These are phyloP conservation scores for Danio kyathit DNA, from an alignment of 2,797 vertebrate genomes.

Conservation along the genomic window DNA sequence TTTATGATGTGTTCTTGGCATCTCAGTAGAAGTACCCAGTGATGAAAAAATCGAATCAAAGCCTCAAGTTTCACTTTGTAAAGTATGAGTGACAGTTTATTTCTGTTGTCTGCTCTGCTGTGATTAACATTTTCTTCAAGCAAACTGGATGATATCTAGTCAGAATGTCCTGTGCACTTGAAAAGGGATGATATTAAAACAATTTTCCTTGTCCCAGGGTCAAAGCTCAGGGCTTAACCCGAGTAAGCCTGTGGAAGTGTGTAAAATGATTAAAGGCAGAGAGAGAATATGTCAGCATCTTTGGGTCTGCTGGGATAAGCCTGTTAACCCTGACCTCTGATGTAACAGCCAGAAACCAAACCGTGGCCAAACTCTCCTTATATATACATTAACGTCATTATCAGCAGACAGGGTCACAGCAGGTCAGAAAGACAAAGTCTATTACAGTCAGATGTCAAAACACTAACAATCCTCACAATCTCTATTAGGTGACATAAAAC, in stretches of 20 bases:
- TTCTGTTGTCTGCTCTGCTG: constrained; percentile 7
- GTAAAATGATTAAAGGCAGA: constrained; percentile 51
- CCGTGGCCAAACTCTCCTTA: constrained; percentile 21
- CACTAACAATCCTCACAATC: constrained; percentile 2
- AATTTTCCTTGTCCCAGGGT: constrained; percentile 13
- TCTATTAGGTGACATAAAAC: not conserved
- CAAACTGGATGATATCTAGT: not conserved
- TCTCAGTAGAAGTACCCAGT: not conserved
- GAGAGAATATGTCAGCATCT: constrained; percentile 45
- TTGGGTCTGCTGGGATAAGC: constrained; percentile 33
- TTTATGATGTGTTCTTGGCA: constrained; percentile 3
- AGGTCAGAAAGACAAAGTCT: not conserved
- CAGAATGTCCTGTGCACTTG: not conserved
- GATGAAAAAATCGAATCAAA: not conserved
- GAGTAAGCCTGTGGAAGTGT: constrained; percentile 47
- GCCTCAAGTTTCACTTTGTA: not conserved
- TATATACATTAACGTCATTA: constrained; percentile 42
- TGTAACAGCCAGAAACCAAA: constrained; percentile 28
- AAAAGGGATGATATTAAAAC: constrained; percentile 37
- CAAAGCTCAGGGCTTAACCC: constrained; percentile 37
- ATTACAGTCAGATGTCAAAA: constrained; percentile 25
- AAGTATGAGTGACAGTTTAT: constrained; percentile 7
- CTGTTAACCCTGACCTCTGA: constrained; percentile 45
- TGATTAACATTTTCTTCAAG: not conserved
- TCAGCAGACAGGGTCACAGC: not conserved